phyloP scores from a whole-genome alignment of 2,888 invertebrate species.

The Hypsopygia costalis region DNA sequence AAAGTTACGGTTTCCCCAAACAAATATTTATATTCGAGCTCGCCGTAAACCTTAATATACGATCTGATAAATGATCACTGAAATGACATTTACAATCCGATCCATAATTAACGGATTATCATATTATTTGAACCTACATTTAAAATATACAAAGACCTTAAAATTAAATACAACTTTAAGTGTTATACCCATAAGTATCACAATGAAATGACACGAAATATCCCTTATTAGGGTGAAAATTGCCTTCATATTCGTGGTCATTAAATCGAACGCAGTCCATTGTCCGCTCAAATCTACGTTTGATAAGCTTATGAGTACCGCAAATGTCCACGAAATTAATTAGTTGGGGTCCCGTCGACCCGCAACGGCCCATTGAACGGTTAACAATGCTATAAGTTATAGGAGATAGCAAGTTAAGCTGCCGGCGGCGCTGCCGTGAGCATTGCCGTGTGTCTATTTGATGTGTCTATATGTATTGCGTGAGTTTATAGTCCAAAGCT shows the following conservation, averaged over 20 bases:
- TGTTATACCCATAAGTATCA: constrained; percentile 4
- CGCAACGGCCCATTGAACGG: constrained; percentile 42
- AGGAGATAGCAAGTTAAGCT: constrained; percentile 17
- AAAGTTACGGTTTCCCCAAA: too few species aligned
- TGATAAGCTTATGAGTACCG: constrained; percentile 71
- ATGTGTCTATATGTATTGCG: too few species aligned
- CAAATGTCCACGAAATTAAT: constrained; percentile 71
- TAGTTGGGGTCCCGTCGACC: constrained; percentile 55
- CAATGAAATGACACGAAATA: constrained; percentile 25
- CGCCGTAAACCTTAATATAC: constrained; percentile 2
- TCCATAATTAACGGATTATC: background rate
- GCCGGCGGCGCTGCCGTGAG: too few species aligned
- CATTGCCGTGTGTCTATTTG: too few species aligned
- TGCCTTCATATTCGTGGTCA: constrained; percentile 40
- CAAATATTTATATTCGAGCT: too few species aligned
- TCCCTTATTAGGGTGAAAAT: constrained; percentile 36
- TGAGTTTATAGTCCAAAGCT: too few species aligned
- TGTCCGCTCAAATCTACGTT: constrained; percentile 54
- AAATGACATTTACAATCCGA: background rate
- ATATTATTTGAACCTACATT: background rate
- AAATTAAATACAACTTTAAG: constrained; percentile 4
- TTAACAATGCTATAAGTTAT: constrained; percentile 24
- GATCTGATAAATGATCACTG: background rate
- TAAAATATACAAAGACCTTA: background rate
- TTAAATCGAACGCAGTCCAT: constrained; percentile 33